Base-by-base conservation (phyloP, 2,113 vertebrate species). In the Spea bombifrons region DNA sequence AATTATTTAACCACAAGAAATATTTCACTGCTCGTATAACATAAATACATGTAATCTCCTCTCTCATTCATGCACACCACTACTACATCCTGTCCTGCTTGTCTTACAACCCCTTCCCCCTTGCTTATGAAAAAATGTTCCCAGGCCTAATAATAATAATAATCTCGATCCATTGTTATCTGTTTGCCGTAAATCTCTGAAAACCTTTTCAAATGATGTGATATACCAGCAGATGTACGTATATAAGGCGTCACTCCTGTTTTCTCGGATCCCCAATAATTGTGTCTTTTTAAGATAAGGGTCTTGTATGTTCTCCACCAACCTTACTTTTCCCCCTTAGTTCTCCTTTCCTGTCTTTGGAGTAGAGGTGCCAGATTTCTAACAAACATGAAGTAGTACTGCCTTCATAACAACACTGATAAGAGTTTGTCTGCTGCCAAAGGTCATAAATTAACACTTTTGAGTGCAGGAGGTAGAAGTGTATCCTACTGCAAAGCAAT, bases 331-430 rank as follows among this genome's bases (percentile, higher is more conserved):
- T 59, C 67, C 45, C 71, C 47, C 70, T 48, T 66, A 15, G n/a
- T 71, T 13, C 59, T 59, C 49, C 59, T 50, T 72, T 78, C 69
- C 69, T 65, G 59, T 15, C 30, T 78, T 78, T 78, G 59, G 13
- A 72, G 13, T 64, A 50, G 17, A 78, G 76, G 76, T 78, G 76
- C 76, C 76, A 78, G 49, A 8, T 78, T 72, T 78, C 61, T 72
- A 50, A 30, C 45, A n/a, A 15, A 66, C 13, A 52, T 78, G 17
- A 71, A 57, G 47, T 64, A 66, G 65, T 72, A 57, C 76, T 78
- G 76, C 61, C 61, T 64, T 78, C 48, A 72, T 61, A 17, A 61
- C 49, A 72, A 53, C 61, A 53, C 76, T 66, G 76, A 78, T 78
- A 78, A 78, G 66, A n/a, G 69, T 66, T 52, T 64, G 68, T 78